Conservation (phyloP, 2,888 invertebrate genomes). For the Thyatira batis region DNA sequence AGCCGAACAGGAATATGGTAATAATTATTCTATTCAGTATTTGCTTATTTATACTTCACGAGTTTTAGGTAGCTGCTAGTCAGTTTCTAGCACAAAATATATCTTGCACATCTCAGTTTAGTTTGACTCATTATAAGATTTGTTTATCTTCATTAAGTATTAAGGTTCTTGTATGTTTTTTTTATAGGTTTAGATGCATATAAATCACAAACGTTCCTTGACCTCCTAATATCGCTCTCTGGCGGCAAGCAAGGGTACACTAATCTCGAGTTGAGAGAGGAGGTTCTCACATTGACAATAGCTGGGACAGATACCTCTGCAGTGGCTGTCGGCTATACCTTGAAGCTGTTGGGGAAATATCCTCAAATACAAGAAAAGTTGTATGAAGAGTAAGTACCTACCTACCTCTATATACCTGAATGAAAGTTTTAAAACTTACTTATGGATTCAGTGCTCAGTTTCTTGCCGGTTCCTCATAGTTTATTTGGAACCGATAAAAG, state of each 20-base stretch:
- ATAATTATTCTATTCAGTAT: too few relatives aligned
- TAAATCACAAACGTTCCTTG: slow-evolving; percentile 77
- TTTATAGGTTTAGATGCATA: slow-evolving; percentile 53
- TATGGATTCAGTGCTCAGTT: too few relatives aligned
- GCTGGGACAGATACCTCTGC: slow-evolving; percentile 82
- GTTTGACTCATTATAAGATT: too few relatives aligned
- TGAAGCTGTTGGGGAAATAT: slow-evolving; percentile 69
- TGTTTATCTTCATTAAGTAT: too few relatives aligned
- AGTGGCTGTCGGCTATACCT: slow-evolving; percentile 63
- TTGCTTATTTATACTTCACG: too few relatives aligned
- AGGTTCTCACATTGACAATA: slow-evolving; percentile 80
- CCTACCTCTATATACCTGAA: too few relatives aligned
- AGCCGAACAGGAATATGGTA: slow-evolving; percentile 55
- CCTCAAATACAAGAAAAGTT: slow-evolving; percentile 74
- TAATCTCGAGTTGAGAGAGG: slow-evolving; percentile 80
- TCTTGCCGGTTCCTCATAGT: too few relatives aligned
- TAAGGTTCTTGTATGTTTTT: not conserved
- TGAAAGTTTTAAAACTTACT: too few relatives aligned
- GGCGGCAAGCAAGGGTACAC: slow-evolving; percentile 75
- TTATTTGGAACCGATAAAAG: too few relatives aligned
- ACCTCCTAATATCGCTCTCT: slow-evolving; percentile 76
- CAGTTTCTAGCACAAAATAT: too few relatives aligned
- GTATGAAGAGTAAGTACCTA: slow-evolving; percentile 63
- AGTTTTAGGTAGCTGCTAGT: too few relatives aligned
- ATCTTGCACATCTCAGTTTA: too few relatives aligned